Base-by-base conservation (phyloP, 2,888 invertebrate species). In the Archips xylosteana region DNA sequence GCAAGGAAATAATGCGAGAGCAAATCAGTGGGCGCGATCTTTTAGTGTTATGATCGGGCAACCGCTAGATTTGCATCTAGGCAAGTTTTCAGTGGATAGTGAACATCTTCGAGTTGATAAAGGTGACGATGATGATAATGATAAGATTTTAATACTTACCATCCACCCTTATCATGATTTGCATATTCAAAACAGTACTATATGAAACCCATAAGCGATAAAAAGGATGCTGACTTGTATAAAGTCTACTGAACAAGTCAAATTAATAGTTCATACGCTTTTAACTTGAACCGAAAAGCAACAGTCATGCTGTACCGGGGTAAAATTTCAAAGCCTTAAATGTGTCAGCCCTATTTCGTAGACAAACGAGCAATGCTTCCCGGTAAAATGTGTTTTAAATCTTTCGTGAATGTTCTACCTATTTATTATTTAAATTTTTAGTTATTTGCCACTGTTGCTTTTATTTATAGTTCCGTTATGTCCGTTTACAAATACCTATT, bases 271-370 rank as follows among this genome's bases (percentile, higher is more conserved):
- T 32, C 9, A 12, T 63, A 63, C 62, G 60, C 70, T 61, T 59
- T n/a, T 62, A 15, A 39, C 70, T 75, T 76, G 39, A 45, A 75
- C 79, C 78, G 77, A 54, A 61, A 13, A 8, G 15, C 57, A 70
- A 75, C 64, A 67, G 70, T 67, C 74, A 76, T 77, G 77, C 75
- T 49, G 72, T 76, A 78, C 83, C 78, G 80, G 84, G 85, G 86
- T 88, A 87, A 87, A 88, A 88, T 87, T 89, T 88, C 87, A 86
- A 83, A 76, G 84, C 87, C 87, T 84, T 88, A 89, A 89, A 85
- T 83, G 84, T 87, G 78, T 72, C 78, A 78, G 78, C 71, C 71
- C 74, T 81, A 80, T 82, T 83, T 80, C 78, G 78, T 75, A 77
- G 77, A 68, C 73, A 73, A 73, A 73, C 68, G 73, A 69, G 73